Evolutionary conservation across 2,113 vertebrate genomes (phyloP).

Genomic region (Podiceps cristatus): DNA sequence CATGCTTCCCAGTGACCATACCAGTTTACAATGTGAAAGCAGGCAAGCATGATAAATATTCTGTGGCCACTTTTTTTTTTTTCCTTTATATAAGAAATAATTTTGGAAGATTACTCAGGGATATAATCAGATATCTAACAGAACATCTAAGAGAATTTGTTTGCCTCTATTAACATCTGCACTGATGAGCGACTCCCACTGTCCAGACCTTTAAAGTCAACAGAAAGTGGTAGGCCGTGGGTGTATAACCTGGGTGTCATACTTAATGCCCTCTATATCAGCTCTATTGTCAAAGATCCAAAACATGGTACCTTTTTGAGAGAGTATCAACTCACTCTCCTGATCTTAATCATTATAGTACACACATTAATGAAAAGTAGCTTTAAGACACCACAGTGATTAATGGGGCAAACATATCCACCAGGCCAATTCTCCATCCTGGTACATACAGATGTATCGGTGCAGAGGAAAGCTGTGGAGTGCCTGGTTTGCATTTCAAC

Average conservation of each 20-base stretch:
- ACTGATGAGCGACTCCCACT: neutral
- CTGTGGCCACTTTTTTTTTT: neutral
- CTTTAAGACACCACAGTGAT: neutral
- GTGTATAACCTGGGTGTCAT: neutral
- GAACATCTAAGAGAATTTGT: neutral
- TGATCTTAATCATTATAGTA: neutral
- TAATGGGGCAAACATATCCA: neutral
- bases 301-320: neutral
- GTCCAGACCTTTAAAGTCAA: neutral
- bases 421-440: neutral
- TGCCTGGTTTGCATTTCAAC: neutral
- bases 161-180: neutral
- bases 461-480: neutral
- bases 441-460: neutral
- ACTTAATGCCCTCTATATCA: neutral
- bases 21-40: neutral
- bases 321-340: neutral
- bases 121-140: neutral
- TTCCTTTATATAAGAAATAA: neutral
- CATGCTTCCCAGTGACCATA: neutral
- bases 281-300: neutral
- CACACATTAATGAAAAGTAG: neutral
- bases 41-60: accelerated
- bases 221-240: accelerated
- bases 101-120: neutral